Base-by-base conservation (phyloP, 2,113 vertebrate species). In the Semnornis frantzii region DNA sequence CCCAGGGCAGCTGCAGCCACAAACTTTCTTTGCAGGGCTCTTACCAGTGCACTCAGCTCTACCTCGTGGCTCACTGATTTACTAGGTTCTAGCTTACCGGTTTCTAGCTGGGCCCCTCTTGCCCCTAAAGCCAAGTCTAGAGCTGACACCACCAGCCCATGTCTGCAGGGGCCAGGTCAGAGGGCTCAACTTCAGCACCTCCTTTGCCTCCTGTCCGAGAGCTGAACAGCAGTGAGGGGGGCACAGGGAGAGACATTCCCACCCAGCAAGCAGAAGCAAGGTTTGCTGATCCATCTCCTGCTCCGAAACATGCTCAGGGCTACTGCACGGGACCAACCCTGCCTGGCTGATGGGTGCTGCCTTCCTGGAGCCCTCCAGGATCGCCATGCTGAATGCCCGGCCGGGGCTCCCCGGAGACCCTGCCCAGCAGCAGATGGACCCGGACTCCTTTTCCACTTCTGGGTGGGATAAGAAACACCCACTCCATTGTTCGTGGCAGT, bases 401-500 rank as follows among this genome's bases (percentile, higher is more conserved):
- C 31, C 13, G 1, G 34, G 24, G 30, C 50, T 71, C 82, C 50
- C 52, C 85, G 44, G n/a, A 42, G 25, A 91, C 20, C 58, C 54
- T 37, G 21, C 44, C 63, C 68, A 7, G 1, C 6, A 1, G 15
- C 64, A 65, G 48, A 76, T 24, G 2, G 68, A 52, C 55, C 44
- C 5, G 0, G 16, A 4, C 42, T 78, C 68, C 76, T 90, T 72
- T 85, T 62, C 73, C 94, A 55, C 39, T 57, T 81, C 87, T 71
- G 59, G n/a, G 62, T 94, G 87, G 81, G 92, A 96, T 84, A n/a
- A 59, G 82, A 89, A 24, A 4, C 62, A 1, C 84, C 65, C 78
- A 62, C 68, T 48, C 84, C 60, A 95, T 96, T 95, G 93, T 96
- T 94, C 12, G 2, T 19, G 4, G 48, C 71, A 15, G 5, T 79